Evolutionary conservation across 1,140 invertebrate species (phyloP).

Genomic region (Acromyrmex heyeri): DNA sequence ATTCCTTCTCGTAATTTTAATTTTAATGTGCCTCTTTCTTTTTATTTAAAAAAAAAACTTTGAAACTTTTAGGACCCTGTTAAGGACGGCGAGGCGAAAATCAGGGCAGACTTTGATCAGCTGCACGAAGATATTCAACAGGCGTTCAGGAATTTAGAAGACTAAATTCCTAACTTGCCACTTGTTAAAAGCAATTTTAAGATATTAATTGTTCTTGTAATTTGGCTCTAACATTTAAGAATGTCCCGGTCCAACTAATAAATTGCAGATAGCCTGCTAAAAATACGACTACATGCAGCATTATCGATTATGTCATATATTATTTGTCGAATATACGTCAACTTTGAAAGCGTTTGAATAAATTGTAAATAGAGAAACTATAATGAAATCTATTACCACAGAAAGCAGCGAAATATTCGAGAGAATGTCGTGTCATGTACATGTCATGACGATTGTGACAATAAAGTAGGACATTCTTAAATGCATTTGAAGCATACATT

Average conservation of each 20-base stretch:
- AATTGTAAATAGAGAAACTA: constrained; percentile 51
- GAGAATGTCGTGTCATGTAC: constrained; percentile 29
- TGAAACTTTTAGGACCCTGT: constrained; percentile 94
- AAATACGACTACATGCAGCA: constrained; percentile 5
- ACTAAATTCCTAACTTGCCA: constrained; percentile 89
- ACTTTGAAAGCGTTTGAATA: background rate
- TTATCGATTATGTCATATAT: constrained; percentile 44
- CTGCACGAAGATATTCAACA: constrained; percentile 97
- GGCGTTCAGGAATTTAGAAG: constrained; percentile 99
- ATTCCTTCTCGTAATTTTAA: constrained; percentile 5
- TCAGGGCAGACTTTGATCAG: constrained; percentile 98
- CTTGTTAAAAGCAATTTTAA: constrained; percentile 66
- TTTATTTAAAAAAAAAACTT: constrained; percentile 38
- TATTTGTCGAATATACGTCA: constrained; percentile 20
- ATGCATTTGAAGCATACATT: constrained; percentile 66
- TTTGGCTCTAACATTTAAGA: constrained; percentile 79
- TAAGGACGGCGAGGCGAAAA: constrained; percentile 98
- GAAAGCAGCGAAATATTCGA: background rate
- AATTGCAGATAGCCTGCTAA: constrained; percentile 39
- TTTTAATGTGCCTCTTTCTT: background rate
- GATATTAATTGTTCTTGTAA: constrained; percentile 65
- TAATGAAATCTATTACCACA: background rate
- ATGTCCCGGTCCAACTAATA: constrained; percentile 78
- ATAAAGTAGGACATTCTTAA: constrained; percentile 81
- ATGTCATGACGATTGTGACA: constrained; percentile 67